Evolutionary conservation across 2,888 invertebrate genomes (phyloP).

Genomic region (Drosophila dives): DNA sequence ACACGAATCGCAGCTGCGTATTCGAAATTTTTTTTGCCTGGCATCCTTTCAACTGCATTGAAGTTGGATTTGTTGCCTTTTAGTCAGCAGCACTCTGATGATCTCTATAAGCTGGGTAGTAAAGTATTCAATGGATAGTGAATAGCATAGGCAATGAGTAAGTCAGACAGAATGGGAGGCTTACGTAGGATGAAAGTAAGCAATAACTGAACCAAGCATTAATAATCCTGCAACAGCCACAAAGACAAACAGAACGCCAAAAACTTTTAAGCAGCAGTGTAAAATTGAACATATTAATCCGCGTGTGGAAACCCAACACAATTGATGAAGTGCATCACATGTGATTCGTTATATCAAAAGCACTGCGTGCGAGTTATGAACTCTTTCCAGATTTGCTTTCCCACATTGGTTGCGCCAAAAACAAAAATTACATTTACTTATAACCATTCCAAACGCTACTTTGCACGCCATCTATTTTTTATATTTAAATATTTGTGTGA

Average conservation of each 20-base stretch:
- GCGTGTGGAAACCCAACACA: conserved; percentile 9
- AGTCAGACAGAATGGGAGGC: background rate
- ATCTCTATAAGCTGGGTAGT: background rate
- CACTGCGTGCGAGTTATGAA: conserved; percentile 4
- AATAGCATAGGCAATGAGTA: background rate
- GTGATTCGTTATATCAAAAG: conserved; percentile 9
- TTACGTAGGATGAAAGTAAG: background rate
- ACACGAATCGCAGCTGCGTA: conserved; percentile 8
- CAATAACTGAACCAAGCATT: background rate
- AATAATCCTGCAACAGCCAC: background rate
- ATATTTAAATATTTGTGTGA: background rate
- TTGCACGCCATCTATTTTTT: conserved; percentile 47
- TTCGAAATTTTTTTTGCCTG: conserved; percentile 24
- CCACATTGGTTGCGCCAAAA: conserved; percentile 28
- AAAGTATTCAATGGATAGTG: background rate
- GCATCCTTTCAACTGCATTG: background rate
- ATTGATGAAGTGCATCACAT: conserved; percentile 39
- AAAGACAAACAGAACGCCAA: background rate
- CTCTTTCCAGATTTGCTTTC: background rate
- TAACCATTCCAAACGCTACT: conserved; percentile 36
- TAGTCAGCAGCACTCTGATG: background rate
- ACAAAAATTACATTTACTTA: conserved; percentile 39
- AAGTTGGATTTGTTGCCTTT: background rate
- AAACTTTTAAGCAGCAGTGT: conserved; percentile 7
- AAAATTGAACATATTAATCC: conserved; percentile 32